A percentile compares a stretch with the other conserved stretches of the same genome.
phyloP scores from a whole-genome alignment of 2,888 invertebrate genomes.

The Metellina segmentata region DNA sequence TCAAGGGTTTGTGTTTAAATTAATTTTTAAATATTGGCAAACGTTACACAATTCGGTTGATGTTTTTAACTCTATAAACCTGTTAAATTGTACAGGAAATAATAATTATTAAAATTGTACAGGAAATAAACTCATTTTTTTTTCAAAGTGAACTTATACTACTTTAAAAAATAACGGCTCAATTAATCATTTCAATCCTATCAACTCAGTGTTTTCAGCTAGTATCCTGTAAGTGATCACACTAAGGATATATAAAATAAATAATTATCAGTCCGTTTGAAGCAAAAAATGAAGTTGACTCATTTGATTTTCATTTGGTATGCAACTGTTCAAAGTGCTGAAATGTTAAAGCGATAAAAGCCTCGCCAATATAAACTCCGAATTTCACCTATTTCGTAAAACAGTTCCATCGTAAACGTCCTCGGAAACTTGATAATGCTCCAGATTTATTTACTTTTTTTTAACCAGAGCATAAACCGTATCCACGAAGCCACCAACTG shows the following conservation, averaged over 20 bases:
- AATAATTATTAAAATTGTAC: too few relatives aligned
- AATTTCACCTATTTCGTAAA: slow-evolving; percentile 36
- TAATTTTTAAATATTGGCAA: too few relatives aligned
- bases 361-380: background rate
- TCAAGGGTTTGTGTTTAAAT: too few relatives aligned
- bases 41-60: too few relatives aligned
- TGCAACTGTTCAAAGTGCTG: background rate
- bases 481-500: slow-evolving; percentile 18
- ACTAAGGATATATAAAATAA: background rate
- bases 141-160: too few relatives aligned
- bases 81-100: too few relatives aligned
- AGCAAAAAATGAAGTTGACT: background rate
- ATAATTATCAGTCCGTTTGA: background rate
- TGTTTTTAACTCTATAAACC: too few relatives aligned
- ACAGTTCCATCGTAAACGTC: slow-evolving; percentile 36
- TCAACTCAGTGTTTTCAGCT: too few relatives aligned
- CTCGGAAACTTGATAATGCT: slow-evolving; percentile 14
- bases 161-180: too few relatives aligned
- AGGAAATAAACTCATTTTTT: too few relatives aligned
- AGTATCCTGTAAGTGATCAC: too few relatives aligned
- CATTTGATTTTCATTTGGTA: background rate
- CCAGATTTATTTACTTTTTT: slow-evolving; percentile 20
- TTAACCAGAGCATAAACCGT: slow-evolving; percentile 30
- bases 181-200: too few relatives aligned
- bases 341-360: background rate